These are phyloP conservation scores for Drosophila ficusphila DNA, from an alignment of 1,140 invertebrate genomes.

Conservation along the genomic window DNA sequence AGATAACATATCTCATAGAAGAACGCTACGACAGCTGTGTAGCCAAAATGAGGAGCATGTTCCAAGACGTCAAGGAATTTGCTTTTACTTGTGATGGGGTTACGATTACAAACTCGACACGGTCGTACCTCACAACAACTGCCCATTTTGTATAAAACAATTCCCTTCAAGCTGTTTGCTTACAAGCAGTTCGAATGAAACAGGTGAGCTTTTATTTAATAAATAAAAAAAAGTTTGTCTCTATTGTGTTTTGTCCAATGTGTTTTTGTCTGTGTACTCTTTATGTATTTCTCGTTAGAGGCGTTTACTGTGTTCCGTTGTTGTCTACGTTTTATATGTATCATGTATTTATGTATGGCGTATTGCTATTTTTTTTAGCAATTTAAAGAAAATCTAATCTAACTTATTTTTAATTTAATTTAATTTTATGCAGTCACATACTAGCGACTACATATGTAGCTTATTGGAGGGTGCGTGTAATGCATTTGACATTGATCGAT, in stretches of 20 bases:
- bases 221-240: not conserved
- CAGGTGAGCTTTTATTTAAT: conserved; percentile 2
- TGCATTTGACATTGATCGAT: too few relatives aligned
- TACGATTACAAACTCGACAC: not conserved
- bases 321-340: too few relatives aligned
- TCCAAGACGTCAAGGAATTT: not conserved
- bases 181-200: conserved; percentile 3
- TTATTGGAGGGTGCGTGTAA: too few relatives aligned
- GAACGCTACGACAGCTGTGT: not conserved
- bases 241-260: not conserved
- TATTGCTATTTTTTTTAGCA: too few relatives aligned
- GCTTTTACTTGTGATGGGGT: not conserved
- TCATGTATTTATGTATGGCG: too few relatives aligned
- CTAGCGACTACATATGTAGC: too few relatives aligned
- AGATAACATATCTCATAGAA: not conserved
- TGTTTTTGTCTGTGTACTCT: not conserved
- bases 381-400: too few relatives aligned
- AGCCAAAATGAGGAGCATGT: not conserved
- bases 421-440: too few relatives aligned
- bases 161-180: not conserved
- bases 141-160: not conserved
- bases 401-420: too few relatives aligned
- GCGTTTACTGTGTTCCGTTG: too few relatives aligned
- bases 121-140: not conserved
- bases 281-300: not conserved